Percentiles rank a stretch among this genome's conserved stretches.
Conservation (phyloP, 2,797 vertebrate genomes). For the Melanotaenia maccullochi region DNA sequence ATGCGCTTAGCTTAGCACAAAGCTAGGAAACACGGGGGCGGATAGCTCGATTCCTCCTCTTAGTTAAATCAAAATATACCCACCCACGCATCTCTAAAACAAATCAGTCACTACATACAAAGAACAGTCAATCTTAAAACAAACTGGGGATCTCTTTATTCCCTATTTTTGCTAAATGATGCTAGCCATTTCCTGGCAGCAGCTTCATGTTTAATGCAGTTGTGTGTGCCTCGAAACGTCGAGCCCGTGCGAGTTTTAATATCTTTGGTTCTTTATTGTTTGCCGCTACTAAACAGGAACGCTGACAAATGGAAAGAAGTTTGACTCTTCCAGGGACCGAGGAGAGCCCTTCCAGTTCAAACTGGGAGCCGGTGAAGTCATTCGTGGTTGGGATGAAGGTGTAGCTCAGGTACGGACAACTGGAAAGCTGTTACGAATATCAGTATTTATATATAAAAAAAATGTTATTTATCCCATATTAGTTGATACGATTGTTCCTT, state of each 20-base stretch:
- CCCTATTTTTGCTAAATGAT: background rate
- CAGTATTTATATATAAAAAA: background rate
- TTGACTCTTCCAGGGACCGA: conserved; percentile 92
- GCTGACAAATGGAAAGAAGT: conserved; percentile 87
- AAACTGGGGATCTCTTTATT: background rate
- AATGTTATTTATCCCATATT: background rate
- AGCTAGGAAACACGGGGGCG: background rate
- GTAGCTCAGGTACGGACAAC: conserved; percentile 84
- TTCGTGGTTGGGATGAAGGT: conserved; percentile 93
- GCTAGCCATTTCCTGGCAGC: conserved; percentile 7
- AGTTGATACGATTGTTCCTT: background rate
- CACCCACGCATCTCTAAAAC: background rate
- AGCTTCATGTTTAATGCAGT: background rate
- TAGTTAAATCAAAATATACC: background rate
- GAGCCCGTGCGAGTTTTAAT: too few species aligned
- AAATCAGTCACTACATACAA: fast-evolving
- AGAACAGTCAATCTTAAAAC: fast-evolving
- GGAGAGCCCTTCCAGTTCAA: conserved; percentile 87
- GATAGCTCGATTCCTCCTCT: background rate
- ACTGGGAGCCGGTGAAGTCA: conserved; percentile 88
- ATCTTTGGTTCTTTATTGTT: background rate
- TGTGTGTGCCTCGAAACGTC: background rate
- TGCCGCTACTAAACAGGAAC: conserved; percentile 79
- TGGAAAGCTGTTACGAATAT: background rate
- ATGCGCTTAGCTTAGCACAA: conserved; percentile 14